Base-by-base conservation (phyloP, 2,888 invertebrate genomes). In the Thumatha senex region DNA sequence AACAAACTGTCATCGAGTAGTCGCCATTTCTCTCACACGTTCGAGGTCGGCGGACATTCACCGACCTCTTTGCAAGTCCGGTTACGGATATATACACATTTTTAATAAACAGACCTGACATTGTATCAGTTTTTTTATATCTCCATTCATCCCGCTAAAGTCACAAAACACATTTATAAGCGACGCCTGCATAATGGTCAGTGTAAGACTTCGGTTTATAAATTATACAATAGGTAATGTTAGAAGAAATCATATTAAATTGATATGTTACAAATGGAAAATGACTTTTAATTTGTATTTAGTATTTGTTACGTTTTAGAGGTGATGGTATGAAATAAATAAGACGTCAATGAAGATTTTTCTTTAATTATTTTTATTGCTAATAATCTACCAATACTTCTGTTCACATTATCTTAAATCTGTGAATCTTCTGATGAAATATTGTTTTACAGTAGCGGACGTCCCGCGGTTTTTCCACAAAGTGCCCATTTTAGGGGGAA, bases 1-100 rank as follows among this genome's bases (percentile, higher is more conserved):
- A 98, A 94, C 94, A 94, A 76, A 95, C 95, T 14, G 86, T 94
- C 69, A 92, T 96, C 80, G 96, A 96, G 93, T 96, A 95, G 86
- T 89, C 87, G 73, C 76, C 81, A 89, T 87, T 73, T 58, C 56
- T 41, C 47, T 54, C 43, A 48, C 63, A 73, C 78, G 79, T 80
- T 67, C 47, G 80, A 78, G 85, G 89, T 80, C 84, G 80, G 81
- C 71, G 72, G 72, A 69, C 44, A 47, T 46, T 70, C 40, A 78
- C 64, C 64, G 45, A 65, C 70, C 72, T 72, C 57, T 70, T 63
- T 47, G 48, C 3, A 39, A 39, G 62, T 31, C 8, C 31, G 31
- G 5, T 5, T 31, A 31, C 31, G 31, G 11, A 31, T 31, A 5
- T 8, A 10, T 31, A 7, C 31, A 31, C 31, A 31, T 31, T 31